Evolutionary conservation across 1,140 invertebrate genomes (phyloP), one percentile per base, ranked within the genome.

Genomic region (Drepana arcuata): DNA sequence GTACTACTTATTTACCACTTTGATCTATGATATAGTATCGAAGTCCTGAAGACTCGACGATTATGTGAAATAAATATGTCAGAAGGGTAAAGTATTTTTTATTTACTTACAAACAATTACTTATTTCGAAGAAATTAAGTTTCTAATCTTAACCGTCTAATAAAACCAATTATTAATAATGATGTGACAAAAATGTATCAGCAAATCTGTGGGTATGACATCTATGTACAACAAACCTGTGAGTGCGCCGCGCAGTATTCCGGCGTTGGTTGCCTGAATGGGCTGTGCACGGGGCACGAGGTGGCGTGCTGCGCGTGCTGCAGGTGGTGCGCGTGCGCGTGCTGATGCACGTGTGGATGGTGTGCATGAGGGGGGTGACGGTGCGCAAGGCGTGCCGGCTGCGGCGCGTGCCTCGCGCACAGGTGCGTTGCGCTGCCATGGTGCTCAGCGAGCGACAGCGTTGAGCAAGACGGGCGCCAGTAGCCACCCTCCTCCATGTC

Each of bases 171-270:
- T n/a, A n/a, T n/a, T n/a, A n/a, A n/a, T n/a, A n/a, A n/a, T n/a
- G n/a, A n/a, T n/a, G n/a, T n/a, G n/a, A n/a, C n/a, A n/a, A n/a
- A n/a, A n/a, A n/a, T n/a, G n/a, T n/a, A n/a, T n/a, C n/a, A n/a
- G n/a, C n/a, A n/a, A n/a, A n/a, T n/a, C n/a, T n/a, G n/a, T n/a
- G n/a, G n/a, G n/a, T n/a, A n/a, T n/a, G n/a, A n/a, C n/a, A n/a
- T n/a, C n/a, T n/a, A n/a, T n/a, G n/a, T n/a, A n/a, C n/a, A 35
- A 51, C 42, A 41, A 40, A 81, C 78, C 78, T 82, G 78, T 48
- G 74, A 68, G 48, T 82, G 77, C n/a, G 77, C 74, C 4, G 77
- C 77, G 34, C 77, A 82, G 41, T 70, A 82, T 34, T 82, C 77
- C 6, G 77, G 77, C 40, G 77, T 71, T 3, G 77, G 77, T 47